Evolutionary conservation across 2,113 vertebrate species (phyloP), one percentile per base, ranked within the genome.

Genomic region (Ranitomeya imitator): DNA sequence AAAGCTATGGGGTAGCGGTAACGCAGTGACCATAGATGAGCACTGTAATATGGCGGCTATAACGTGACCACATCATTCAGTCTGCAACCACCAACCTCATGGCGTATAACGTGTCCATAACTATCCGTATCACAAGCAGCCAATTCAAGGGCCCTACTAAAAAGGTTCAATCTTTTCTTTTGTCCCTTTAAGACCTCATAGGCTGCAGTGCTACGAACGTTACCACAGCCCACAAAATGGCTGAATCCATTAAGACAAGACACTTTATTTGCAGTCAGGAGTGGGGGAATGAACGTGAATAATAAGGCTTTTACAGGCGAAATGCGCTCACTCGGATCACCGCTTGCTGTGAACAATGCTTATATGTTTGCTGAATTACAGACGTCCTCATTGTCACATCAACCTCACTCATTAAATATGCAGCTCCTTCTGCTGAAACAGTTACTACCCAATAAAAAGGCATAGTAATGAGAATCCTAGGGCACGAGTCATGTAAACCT

Each of bases 341-440:
- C 3, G 65, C n/a, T 69, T 26, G 65, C 19, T 6, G 63, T 65
- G 21, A 7, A 21, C 18, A 19, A 65, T 8, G 21, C 12, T 11
- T 69, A 8, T 11, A 69, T 26, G n/a, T 69, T 69, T 69, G 69
- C 69, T 23, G 77, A 79, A 57, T 79, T 79, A 21, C 77, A 79
- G 77, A 26, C 54, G 59, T 57, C 23, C 78, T 59, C 15, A 57
- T 55, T 55, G 23, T 79, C 54, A 23, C 26, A 59, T 60, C 26
- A 51, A 76, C 73, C 18, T 51, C 2, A 6, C 23, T 81, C 6
- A 51, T 45, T 76, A 18, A 59, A 81, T 12, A 23, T 37, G 79
- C 26, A 37, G 10, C 55, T 81, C 57, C 21, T 7, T 54, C 21
- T 23, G 37, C 7, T n/a, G 5, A 55, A 55, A 79, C 4, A 11